Conservation (phyloP, 2,888 invertebrate genomes). For the Limnephilus marmoratus region DNA sequence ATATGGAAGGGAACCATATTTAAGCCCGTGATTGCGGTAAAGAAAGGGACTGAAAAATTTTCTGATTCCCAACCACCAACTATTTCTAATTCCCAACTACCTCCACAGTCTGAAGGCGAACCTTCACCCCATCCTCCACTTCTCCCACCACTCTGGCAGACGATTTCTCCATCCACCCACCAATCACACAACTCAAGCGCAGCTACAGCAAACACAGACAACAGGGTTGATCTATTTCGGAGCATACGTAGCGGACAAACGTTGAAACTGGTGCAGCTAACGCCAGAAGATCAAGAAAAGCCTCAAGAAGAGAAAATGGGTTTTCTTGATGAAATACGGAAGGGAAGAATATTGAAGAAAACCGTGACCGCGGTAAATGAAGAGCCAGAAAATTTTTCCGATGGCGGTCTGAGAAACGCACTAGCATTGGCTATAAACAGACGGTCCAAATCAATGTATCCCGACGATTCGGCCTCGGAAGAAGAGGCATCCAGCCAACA, state of each 20-base stretch:
- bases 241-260: conserved; percentile 3
- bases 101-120: neutral
- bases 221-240: neutral
- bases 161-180: neutral
- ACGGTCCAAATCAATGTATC: neutral
- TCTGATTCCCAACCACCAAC: no score
- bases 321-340: neutral
- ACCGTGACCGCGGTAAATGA: neutral
- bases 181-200: no score
- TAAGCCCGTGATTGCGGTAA: no score
- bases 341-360: neutral
- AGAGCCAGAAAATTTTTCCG: neutral
- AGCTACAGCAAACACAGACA: no score
- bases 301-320: neutral
- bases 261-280: neutral
- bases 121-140: neutral
- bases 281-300: neutral
- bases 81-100: no score
- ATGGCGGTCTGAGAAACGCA: neutral
- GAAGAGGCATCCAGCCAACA: neutral
- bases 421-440: conserved; percentile 5
- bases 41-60: no score
- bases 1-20: no score
- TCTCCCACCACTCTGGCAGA: neutral
- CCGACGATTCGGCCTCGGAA: neutral